Percentiles rank a stretch among this genome's conserved stretches.
phyloP scores from a whole-genome alignment of 2,797 vertebrate species.

The Odontamblyopus lacepedii region DNA sequence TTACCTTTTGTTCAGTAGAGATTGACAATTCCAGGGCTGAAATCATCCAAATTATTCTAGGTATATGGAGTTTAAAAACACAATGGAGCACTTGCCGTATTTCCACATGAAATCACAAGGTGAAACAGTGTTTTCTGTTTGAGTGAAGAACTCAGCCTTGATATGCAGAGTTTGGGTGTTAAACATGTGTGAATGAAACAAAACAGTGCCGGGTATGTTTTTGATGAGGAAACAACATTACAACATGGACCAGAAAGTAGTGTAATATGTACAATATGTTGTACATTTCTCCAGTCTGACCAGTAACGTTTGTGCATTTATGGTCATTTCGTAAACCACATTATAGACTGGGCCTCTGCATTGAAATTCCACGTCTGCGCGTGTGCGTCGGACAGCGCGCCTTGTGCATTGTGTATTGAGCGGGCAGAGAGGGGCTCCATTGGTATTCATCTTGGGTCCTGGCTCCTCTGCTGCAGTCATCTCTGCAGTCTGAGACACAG shows the following conservation, averaged over 20 bases:
- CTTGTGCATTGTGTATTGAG: conserved; percentile 52
- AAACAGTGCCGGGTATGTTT: background rate
- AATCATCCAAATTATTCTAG: too few species aligned
- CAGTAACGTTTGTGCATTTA: conserved; percentile 23
- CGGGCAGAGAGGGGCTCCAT: conserved; percentile 60
- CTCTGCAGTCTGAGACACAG: conserved; percentile 74
- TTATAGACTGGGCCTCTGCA: conserved; percentile 22
- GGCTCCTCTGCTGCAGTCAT: conserved; percentile 74
- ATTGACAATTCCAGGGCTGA: too few species aligned
- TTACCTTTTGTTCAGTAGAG: too few species aligned
- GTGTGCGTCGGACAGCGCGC: conserved; percentile 21
- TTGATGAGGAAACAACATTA: background rate
- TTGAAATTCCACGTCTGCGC: conserved; percentile 25
- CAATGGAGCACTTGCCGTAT: too few species aligned
- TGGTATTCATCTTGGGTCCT: conserved; percentile 72
- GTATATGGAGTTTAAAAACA: too few species aligned
- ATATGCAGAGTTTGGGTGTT: too few species aligned
- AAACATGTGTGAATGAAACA: too few species aligned
- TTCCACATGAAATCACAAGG: too few species aligned
- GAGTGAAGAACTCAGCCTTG: too few species aligned
- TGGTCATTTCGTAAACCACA: conserved; percentile 7
- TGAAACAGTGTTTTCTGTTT: too few species aligned
- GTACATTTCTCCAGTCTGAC: conserved; percentile 8
- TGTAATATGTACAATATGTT: background rate
- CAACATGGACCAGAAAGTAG: too few species aligned